A percentile compares a stretch with the other conserved stretches of the same genome.
phyloP scores from a whole-genome alignment of 2,113 vertebrate genomes.

The Cephalopterus ornatus region DNA sequence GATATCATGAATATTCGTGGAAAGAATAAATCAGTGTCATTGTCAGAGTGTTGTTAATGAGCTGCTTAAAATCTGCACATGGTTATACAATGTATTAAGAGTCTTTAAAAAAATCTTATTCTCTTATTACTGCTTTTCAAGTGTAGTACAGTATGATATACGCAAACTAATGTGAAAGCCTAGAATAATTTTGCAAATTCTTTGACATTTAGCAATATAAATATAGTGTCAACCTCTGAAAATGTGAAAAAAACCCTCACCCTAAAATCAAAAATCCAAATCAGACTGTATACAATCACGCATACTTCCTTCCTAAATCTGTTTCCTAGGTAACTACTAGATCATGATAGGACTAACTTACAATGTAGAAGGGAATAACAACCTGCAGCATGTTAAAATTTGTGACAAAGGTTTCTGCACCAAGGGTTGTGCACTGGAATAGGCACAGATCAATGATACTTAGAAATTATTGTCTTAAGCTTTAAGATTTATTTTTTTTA shows the following conservation, averaged over 20 bases:
- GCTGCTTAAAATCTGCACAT: not conserved
- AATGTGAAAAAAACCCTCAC: rapidly evolving
- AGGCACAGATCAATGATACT: not conserved
- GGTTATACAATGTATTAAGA: not conserved
- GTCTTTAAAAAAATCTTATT: not conserved
- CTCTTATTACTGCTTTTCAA: not conserved
- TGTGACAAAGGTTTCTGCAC: not conserved
- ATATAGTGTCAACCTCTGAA: not conserved
- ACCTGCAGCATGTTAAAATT: not conserved
- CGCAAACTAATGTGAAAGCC: not conserved
- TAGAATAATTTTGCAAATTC: not conserved
- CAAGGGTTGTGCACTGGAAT: not conserved
- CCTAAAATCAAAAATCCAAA: not conserved
- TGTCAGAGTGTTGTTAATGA: not conserved
- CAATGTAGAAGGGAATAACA: not conserved
- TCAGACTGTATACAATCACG: not conserved
- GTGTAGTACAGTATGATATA: not conserved
- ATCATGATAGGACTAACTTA: not conserved
- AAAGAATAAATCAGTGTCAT: not conserved
- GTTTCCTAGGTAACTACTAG: conserved; percentile 57
- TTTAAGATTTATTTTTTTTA: not conserved
- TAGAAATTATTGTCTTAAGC: not conserved
- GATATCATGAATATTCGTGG: not conserved
- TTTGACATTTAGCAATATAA: not conserved
- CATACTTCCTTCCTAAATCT: not conserved